phyloP scores from a whole-genome alignment of 2,113 vertebrate genomes.

The Neopipo cinnamomea region DNA sequence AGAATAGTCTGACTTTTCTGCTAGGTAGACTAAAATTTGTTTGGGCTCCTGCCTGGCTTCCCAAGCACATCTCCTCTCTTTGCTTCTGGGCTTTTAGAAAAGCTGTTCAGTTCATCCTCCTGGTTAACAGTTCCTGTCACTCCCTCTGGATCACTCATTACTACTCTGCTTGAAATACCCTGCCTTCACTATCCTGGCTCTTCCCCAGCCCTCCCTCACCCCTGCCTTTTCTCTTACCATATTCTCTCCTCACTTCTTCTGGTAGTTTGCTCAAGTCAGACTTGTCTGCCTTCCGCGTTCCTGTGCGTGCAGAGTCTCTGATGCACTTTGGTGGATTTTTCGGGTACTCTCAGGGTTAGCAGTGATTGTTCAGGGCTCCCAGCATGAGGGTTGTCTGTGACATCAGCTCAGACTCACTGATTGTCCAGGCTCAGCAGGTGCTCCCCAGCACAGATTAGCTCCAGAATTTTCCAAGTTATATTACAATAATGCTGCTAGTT shows the following conservation, averaged over 20 bases:
- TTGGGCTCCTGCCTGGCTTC: not conserved
- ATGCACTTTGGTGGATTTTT: not conserved
- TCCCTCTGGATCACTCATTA: not conserved
- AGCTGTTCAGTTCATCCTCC: not conserved
- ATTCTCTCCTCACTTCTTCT: not conserved
- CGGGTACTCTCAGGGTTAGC: rapidly evolving
- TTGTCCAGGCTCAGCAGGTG: not conserved
- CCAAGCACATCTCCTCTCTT: not conserved
- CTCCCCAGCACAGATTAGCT: not conserved
- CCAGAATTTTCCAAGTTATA: not conserved
- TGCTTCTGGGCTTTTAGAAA: not conserved
- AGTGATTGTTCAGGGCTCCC: rapidly evolving
- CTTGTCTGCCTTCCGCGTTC: not conserved
- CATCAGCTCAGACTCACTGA: not conserved
- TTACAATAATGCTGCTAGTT: not conserved
- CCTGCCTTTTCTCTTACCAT: not conserved
- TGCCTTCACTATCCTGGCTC: not conserved
- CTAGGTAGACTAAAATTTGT: not conserved
- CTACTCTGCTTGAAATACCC: not conserved
- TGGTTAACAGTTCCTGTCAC: not conserved
- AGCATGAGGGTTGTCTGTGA: not conserved
- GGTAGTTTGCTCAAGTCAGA: not conserved
- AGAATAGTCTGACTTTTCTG: not conserved
- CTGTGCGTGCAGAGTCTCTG: not conserved
- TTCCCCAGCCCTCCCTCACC: not conserved